Percentiles rank a stretch among this genome's conserved stretches.
Evolutionary conservation across 2,888 invertebrate species (phyloP).

Genomic region (Smittia sp.): DNA sequence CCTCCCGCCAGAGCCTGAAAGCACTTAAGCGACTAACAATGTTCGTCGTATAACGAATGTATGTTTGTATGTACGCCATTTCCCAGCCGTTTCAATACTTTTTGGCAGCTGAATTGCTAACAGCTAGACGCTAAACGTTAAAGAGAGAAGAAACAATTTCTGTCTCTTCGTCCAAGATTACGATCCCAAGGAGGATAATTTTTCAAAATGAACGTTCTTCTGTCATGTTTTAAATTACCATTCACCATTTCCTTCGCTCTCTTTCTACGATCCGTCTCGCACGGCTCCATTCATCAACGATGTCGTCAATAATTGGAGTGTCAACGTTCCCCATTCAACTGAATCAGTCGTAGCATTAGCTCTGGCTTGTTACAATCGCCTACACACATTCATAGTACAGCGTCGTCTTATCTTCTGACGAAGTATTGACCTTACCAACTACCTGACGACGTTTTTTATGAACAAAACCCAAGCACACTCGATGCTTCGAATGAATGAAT

Average conservation of each 20-base stretch:
- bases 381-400: too few relatives aligned
- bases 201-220: conserved; percentile 12
- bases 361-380: too few relatives aligned
- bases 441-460: not conserved
- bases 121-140: not conserved
- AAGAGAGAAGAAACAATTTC: conserved; percentile 8
- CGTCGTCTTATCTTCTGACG: too few relatives aligned
- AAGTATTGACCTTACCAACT: too few relatives aligned
- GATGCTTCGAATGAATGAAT: not conserved
- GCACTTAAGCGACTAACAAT: not conserved
- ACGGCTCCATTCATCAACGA: too few relatives aligned
- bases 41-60: not conserved
- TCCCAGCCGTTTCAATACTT: not conserved
- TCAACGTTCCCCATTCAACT: too few relatives aligned
- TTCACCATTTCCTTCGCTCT: not conserved
- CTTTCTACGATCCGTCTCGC: not conserved
- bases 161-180: not conserved
- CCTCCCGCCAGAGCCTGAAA: not conserved
- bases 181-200: conserved; percentile 11
- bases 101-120: not conserved
- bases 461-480: not conserved
- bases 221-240: conserved; percentile 23
- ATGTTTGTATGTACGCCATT: not conserved
- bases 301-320: too few relatives aligned
- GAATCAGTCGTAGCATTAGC: too few relatives aligned